A percentile compares a stretch with the other conserved stretches of the same genome.
Evolutionary conservation across 2,888 invertebrate species (phyloP).

Genomic region (Caradrina clavipalpis): DNA sequence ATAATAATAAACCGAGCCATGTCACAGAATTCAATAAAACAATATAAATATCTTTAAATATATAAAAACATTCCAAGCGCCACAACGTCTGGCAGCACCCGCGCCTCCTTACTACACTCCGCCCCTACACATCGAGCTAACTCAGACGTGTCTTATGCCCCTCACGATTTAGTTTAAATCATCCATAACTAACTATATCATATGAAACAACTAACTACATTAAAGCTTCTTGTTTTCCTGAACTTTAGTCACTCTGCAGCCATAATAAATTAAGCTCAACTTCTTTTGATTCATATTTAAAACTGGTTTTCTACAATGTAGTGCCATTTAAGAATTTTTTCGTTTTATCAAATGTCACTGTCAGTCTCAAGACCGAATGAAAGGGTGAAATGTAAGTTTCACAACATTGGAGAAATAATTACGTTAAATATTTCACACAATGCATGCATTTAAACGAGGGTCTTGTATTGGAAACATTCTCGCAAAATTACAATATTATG

Average conservation of each 20-base stretch:
- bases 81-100: no score
- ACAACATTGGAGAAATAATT: constrained; percentile 9
- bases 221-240: constrained; percentile 25
- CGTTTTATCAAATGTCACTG: constrained; percentile 55
- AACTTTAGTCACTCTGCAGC: constrained; percentile 28
- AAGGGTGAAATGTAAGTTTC: not conserved
- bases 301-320: constrained; percentile 54
- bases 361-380: constrained; percentile 39
- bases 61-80: no score
- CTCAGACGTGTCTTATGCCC: not conserved
- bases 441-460: constrained; percentile 8
- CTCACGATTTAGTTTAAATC: not conserved
- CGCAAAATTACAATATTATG: constrained; percentile 67
- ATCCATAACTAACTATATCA: no score
- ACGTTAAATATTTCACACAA: constrained; percentile 13
- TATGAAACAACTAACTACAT: no score
- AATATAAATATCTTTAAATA: no score
- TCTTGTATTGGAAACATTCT: constrained; percentile 36
- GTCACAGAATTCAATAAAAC: no score
- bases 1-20: no score
- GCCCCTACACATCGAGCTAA: not conserved
- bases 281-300: constrained; percentile 45
- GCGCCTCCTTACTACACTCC: not conserved
- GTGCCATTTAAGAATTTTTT: constrained; percentile 42
- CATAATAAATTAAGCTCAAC: constrained; percentile 46